Evolutionary conservation across 2,888 invertebrate genomes (phyloP), one percentile per base, ranked within the genome.

Genomic region (Drosophila cracens): DNA sequence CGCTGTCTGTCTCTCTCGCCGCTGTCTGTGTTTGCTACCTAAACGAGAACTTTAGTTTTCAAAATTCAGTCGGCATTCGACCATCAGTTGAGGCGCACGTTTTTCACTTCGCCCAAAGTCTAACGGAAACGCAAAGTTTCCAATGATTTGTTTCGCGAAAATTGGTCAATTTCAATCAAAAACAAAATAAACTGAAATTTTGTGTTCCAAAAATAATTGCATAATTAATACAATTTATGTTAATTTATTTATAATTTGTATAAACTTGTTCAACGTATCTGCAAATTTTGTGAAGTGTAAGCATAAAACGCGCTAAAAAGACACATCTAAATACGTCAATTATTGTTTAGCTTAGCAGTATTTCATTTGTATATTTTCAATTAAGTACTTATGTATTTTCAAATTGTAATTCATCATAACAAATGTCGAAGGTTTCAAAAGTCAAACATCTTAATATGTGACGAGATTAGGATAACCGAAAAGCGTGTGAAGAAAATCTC

Each of bases 41-140:
- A 85, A 83, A 76, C 83, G 87, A 85, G 85, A 85, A 86, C 86
- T 85, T 85, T 85, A 86, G 85, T 79, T 87, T 87, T 83, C 79
- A 85, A 87, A 87, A 82, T 82, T 87, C 86, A 87, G 87, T 87
- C 86, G 85, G 86, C 82, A 76, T 82, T 87, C 88, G 87, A 87
- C 88, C 85, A 82, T 83, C 88, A 88, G 83, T 76, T 82, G 88
- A 64, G 76, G 72, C 85, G 79, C 80, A 83, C 81, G 87, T 78
- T 70, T 70, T 63, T 72, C 73, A 57, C 68, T 61, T 46, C 53
- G 76, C 56, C 62, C 66, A 40, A 57, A 61, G 61, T 74, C 66
- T 57, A 27, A 46, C 33, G 38, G 36, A 58, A 60, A 53, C 16
- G 48, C n/a, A 36, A 49, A 49, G 38, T 63, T 38, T 56, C 46